A percentile compares a stretch with the other conserved stretches of the same genome.
These are phyloP conservation scores for Aspidiotus rigidus DNA, from an alignment of 2,888 invertebrate genomes.

Conservation along the genomic window DNA sequence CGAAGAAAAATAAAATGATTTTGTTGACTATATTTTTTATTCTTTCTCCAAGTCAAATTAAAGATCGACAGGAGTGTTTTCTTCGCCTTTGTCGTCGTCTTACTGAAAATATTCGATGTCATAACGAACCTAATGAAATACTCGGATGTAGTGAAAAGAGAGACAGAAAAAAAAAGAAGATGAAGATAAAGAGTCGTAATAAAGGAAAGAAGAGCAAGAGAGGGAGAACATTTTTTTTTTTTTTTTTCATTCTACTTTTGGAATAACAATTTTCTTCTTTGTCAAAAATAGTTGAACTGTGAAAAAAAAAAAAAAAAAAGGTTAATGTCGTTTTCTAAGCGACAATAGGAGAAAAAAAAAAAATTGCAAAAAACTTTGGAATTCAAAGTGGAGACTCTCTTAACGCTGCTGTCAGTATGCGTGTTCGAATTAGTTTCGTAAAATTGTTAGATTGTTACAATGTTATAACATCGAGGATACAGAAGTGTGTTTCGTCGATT, in stretches of 20 bases:
- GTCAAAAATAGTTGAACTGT: slow-evolving; percentile 19
- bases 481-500: not conserved
- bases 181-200: not conserved
- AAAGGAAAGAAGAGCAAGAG: slow-evolving; percentile 24
- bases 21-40: not conserved
- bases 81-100: not conserved
- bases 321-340: slow-evolving; percentile 24
- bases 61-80: slow-evolving; percentile 24
- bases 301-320: not conserved
- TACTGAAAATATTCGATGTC: slow-evolving; percentile 20
- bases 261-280: slow-evolving; percentile 31
- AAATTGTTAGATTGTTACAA: not conserved
- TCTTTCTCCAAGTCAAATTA: slow-evolving; percentile 17
- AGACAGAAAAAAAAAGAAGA: slow-evolving; percentile 13
- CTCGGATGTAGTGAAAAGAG: slow-evolving; percentile 24
- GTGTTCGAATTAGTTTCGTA: not conserved
- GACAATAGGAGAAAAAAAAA: slow-evolving; percentile 23
- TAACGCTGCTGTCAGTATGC: not conserved
- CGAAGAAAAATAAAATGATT: not conserved
- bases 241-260: slow-evolving; percentile 28
- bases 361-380: slow-evolving; percentile 20
- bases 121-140: slow-evolving; percentile 33
- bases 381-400: slow-evolving; percentile 1
- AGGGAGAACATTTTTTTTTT: slow-evolving; percentile 28
- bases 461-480: not conserved